Evolutionary conservation across 2,113 vertebrate species (phyloP).

Genomic region (Menura novaehollandiae): DNA sequence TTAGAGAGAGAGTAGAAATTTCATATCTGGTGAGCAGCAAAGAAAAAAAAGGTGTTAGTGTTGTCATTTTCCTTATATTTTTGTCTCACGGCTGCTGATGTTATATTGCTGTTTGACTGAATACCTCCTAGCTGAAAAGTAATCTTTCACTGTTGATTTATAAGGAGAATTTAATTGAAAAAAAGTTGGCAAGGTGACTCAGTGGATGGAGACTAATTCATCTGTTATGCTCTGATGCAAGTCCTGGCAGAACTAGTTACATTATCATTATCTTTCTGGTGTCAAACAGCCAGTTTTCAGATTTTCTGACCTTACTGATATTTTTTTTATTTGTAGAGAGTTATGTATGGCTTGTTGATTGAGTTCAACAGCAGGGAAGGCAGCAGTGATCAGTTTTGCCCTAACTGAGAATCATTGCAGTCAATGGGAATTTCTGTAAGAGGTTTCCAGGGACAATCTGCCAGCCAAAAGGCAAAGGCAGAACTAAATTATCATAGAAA

Average conservation of each 20-base stretch:
- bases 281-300: constrained; percentile 47
- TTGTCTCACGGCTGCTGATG: not conserved
- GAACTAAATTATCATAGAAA: constrained; percentile 59
- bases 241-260: constrained; percentile 31
- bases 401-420: constrained; percentile 40
- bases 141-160: constrained; percentile 48
- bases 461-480: constrained; percentile 57
- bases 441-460: constrained; percentile 53
- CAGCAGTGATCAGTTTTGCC: constrained; percentile 39
- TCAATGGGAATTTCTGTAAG: constrained; percentile 46
- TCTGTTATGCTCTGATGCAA: constrained; percentile 22
- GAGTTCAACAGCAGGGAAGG: constrained; percentile 55
- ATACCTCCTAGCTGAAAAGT: constrained; percentile 15
- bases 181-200: constrained; percentile 33
- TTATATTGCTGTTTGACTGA: constrained; percentile 39
- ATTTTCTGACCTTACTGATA: constrained; percentile 11
- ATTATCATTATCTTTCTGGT: constrained; percentile 45
- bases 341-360: constrained; percentile 51
- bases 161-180: constrained; percentile 35
- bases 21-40: not conserved
- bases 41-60: not conserved
- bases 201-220: constrained; percentile 30
- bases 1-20: not conserved
- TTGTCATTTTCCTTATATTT: constrained; percentile 1
- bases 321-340: not conserved